Evolutionary conservation across 2,113 vertebrate species (phyloP), one percentile per base, ranked within the genome.

Genomic region (Prinia subflava): DNA sequence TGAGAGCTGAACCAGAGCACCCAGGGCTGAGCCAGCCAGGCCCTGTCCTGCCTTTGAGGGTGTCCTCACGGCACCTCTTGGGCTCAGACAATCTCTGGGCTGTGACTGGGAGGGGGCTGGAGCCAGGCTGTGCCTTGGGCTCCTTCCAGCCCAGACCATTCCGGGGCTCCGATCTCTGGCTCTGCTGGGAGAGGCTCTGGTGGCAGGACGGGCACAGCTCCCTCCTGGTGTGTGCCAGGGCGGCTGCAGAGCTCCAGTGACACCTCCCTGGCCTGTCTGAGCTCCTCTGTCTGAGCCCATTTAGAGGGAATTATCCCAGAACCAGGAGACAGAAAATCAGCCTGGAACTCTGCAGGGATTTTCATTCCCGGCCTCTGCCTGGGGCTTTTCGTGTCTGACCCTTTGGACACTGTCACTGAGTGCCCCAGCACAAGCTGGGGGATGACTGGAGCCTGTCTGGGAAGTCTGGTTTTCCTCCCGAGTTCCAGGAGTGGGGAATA

Each of bases 41-140:
- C 69, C 33, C 60, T 59, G 30, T 46, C 77, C 46, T 53, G 56
- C 47, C 87, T 57, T 5, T 4, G 1, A 3, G 25, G 55, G 46
- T 47, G 78, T 65, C 35, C 82, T 50, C n/a, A 31, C 12, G 67
- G 68, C 47, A 49, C n/a, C 42, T 25, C 50, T 33, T 0, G 7
- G 46, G 4, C 0, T 31, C 25, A 37, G 67, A 4, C 57, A 9
- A 8, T 3, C 20, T 9, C 3, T 2, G 1, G 2, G 44, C 3
- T 31, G 68, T 13, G 41, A 2, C 56, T 4, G n/a, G 3, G 2
- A 23, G 37, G 39, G 25, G 30, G 28, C 0, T 20, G 35, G 35
- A 7, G 9, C 15, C 15, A 7, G 73, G 15, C 0, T 20, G 9
- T 53, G n/a, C 59, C 11, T 6, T 11, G n/a, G n/a, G 67, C 35